A percentile compares a stretch with the other conserved stretches of the same genome.
These are phyloP conservation scores for Pteronura brasiliensis DNA, from an alignment of 2,113 vertebrate genomes.

Conservation along the genomic window DNA sequence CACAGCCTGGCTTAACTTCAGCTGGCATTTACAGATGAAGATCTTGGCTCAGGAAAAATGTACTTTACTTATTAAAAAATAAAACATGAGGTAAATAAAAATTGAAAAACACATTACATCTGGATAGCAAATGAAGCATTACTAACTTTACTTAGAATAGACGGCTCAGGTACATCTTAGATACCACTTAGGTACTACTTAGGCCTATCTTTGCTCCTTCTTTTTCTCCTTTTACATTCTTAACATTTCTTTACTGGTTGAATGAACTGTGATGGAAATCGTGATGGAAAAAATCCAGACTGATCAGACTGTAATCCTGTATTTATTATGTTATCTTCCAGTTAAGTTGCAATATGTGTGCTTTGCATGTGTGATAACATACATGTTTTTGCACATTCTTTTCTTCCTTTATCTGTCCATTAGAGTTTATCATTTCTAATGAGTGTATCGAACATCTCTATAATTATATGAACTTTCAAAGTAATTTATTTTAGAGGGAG, in stretches of 20 bases:
- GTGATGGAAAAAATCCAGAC: not conserved
- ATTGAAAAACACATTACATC: not conserved
- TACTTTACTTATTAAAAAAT: not conserved
- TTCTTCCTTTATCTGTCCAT: not conserved
- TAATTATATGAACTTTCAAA: not conserved
- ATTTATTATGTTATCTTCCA: not conserved
- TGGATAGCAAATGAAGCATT: not conserved
- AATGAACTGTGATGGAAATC: not conserved
- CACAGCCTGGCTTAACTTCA: not conserved
- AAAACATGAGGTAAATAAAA: not conserved
- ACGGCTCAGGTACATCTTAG: not conserved
- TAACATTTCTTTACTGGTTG: not conserved
- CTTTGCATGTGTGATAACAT: not conserved
- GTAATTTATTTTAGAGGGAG: not conserved
- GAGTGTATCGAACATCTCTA: not conserved
- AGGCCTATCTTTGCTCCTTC: not conserved
- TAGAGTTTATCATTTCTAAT: not conserved
- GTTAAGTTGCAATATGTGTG: not conserved
- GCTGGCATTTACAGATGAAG: not conserved
- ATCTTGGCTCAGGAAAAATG: not conserved
- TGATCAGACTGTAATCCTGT: not conserved
- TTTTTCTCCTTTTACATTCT: not conserved
- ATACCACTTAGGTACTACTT: not conserved
- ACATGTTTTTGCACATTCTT: not conserved
- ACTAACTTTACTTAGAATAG: not conserved